A percentile compares a stretch with the other conserved stretches of the same genome.
phyloP scores from a whole-genome alignment of 2,113 vertebrate genomes.

The Glaucomys volans region DNA sequence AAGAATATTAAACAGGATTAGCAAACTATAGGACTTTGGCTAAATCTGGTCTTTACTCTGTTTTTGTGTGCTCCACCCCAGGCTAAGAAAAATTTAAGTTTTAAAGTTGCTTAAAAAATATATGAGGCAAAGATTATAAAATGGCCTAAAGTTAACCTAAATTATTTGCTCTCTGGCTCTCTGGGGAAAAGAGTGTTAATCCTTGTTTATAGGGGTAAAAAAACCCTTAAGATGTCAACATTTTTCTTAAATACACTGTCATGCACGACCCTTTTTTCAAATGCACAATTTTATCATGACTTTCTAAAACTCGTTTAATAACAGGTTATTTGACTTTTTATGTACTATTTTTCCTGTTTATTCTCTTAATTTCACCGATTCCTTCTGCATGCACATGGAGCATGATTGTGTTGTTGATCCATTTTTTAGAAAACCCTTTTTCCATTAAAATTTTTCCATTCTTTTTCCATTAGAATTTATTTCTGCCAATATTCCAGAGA shows the following conservation, averaged over 20 bases:
- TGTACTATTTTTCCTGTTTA: neutral
- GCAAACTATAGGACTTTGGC: neutral
- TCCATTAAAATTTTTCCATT: neutral
- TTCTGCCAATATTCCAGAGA: neutral
- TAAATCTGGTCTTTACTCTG: neutral
- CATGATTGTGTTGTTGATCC: neutral
- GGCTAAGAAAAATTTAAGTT: neutral
- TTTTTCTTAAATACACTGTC: neutral
- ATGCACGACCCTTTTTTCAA: neutral
- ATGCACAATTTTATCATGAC: neutral
- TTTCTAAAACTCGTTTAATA: neutral
- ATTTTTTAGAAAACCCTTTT: neutral
- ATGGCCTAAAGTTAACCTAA: neutral
- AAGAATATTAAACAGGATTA: neutral
- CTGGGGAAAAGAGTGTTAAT: neutral
- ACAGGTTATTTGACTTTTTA: neutral
- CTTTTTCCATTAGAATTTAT: neutral
- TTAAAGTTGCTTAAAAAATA: neutral
- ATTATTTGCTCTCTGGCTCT: neutral
- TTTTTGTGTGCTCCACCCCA: rapidly evolving
- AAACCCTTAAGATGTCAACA: neutral
- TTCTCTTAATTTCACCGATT: neutral
- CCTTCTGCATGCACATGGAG: neutral
- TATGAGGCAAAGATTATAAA: neutral
- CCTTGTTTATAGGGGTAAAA: neutral